Conservation (phyloP, 1,140 invertebrate species). For the Pseudomyrmex cubaensis region DNA sequence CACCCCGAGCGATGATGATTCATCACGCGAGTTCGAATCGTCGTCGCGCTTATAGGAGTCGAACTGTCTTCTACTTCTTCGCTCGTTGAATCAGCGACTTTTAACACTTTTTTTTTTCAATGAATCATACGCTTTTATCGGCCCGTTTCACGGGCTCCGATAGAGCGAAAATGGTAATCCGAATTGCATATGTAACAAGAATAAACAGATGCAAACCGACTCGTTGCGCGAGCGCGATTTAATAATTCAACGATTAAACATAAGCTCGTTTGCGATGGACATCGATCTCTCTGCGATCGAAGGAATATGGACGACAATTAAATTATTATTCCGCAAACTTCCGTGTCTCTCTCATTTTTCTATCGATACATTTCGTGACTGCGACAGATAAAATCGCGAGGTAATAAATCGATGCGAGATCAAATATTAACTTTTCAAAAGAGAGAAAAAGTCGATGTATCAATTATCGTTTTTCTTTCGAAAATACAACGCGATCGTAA, state of each 20-base stretch:
- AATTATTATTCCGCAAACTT: slow-evolving; percentile 6
- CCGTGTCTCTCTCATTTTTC: not conserved
- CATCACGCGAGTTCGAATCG: slow-evolving; percentile 64
- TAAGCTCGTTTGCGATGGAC: not conserved
- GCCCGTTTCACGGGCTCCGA: slow-evolving; percentile 1
- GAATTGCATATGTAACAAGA: not conserved
- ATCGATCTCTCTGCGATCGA: no score
- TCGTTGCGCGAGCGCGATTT: no score
- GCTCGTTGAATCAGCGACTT: slow-evolving; percentile 75
- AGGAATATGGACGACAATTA: no score
- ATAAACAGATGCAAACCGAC: no score
- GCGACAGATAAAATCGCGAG: slow-evolving; percentile 23
- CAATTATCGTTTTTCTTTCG: no score
- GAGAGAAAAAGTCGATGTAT: no score
- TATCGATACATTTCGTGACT: slow-evolving; percentile 9
- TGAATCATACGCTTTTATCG: slow-evolving; percentile 73
- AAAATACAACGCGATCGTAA: no score
- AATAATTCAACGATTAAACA: no score
- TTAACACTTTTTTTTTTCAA: slow-evolving; percentile 62
- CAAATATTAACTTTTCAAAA: no score
- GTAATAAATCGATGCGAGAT: not conserved
- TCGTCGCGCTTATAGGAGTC: slow-evolving; percentile 51
- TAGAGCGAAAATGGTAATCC: not conserved
- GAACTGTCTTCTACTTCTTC: slow-evolving; percentile 67
- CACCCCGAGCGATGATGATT: slow-evolving; percentile 55